Evolutionary conservation across 2,888 invertebrate species (phyloP), one percentile per base, ranked within the genome.

Genomic region (Dilophus febrilis): DNA sequence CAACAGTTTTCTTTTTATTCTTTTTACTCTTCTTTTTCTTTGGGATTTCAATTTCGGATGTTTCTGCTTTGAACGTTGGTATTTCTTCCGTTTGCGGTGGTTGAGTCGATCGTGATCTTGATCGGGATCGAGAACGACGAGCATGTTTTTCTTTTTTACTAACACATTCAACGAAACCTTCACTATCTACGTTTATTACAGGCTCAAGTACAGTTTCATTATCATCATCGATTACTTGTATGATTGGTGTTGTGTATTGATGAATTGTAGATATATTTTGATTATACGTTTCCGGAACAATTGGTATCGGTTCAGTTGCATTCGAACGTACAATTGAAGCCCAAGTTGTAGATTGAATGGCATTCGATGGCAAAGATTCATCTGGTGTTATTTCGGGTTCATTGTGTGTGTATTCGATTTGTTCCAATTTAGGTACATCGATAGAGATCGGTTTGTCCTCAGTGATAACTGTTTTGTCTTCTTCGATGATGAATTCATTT

Each of bases 101-200:
- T 19, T 55, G 53, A 35, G 63, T 59, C 34, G 64, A 64, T 42
- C 66, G 65, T 12, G 72, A 71, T 42, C 66, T 65, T 12, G 72
- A 71, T 37, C 66, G 60, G 2, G 74, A 74, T 40, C 71, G 64
- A 34, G 50, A 49, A 34, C 56, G 68, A 64, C 37, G 39, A 36
- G 16, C 14, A 3, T 22, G 41, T 27, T 44, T 42, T 34, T 36
- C 40, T 19, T 38, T 42, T 18, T 40, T 45, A 5, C 35, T 35
- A 12, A 41, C 2, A 22, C 35, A 37, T 41, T 44, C 44, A 8
- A 67, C 65, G 48, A 68, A 68, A 7, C 67, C 68, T 51, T 68
- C 68, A 22, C 39, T 43, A 29, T 50, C 50, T 2, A 38, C 17
- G 34, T 40, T 39, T 14, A 16, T 17, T n/a, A 31, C 3, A 13